These are phyloP conservation scores for Octopus sinensis DNA, from an alignment of 1,140 invertebrate genomes.

Conservation along the genomic window DNA sequence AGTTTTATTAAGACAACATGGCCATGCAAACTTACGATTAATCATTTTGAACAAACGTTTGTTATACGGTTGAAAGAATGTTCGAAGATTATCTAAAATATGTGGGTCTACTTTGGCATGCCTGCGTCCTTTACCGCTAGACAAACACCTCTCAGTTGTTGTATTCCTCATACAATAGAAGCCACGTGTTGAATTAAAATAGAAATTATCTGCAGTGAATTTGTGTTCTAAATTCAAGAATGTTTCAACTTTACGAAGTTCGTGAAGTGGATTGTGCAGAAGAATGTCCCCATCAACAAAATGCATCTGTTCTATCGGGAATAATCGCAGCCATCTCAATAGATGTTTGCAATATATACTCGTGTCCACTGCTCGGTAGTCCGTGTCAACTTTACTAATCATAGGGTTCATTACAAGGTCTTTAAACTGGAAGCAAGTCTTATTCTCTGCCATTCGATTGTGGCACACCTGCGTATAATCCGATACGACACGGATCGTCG, in stretches of 20 bases:
- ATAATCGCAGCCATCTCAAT: slow-evolving; percentile 48
- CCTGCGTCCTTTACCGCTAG: slow-evolving; percentile 86
- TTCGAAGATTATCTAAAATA: slow-evolving; percentile 71
- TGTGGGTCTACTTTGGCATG: slow-evolving; percentile 78
- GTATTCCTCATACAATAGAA: slow-evolving; percentile 58
- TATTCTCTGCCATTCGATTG: slow-evolving; percentile 47
- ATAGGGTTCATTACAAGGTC: slow-evolving; percentile 43
- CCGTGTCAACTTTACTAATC: slow-evolving; percentile 42
- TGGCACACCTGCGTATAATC: slow-evolving; percentile 76
- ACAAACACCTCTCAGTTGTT: slow-evolving; percentile 67
- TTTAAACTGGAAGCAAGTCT: slow-evolving; percentile 46
- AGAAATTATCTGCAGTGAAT: slow-evolving; percentile 45
- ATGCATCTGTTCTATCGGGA: slow-evolving; percentile 49
- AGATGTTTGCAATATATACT: slow-evolving; percentile 56
- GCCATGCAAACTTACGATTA: slow-evolving; percentile 48
- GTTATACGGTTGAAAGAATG: slow-evolving; percentile 89
- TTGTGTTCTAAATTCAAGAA: slow-evolving; percentile 48
- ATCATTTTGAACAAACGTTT: slow-evolving; percentile 49
- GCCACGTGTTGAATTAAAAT: slow-evolving; percentile 57
- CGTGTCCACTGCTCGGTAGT: slow-evolving; percentile 48
- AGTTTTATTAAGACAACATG: slow-evolving; percentile 20
- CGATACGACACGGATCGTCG: slow-evolving; percentile 86
- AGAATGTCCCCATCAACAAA: slow-evolving; percentile 53
- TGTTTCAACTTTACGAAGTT: slow-evolving; percentile 47
- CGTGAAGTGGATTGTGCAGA: slow-evolving; percentile 44